Evolutionary conservation across 2,888 invertebrate species (phyloP).

Genomic region (Cheilosia soror): DNA sequence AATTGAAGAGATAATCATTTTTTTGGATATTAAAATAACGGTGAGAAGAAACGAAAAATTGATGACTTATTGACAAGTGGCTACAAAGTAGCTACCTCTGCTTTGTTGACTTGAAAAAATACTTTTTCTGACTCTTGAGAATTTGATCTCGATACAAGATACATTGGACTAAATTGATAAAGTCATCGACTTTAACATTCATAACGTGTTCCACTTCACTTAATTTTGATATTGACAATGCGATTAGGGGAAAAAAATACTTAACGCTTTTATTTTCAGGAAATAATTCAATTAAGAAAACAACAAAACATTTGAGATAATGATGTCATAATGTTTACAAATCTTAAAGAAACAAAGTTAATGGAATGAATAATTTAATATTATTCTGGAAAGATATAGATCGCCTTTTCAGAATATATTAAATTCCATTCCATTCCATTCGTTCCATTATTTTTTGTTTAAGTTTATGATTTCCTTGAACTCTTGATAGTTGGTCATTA

Average conservation of each 20-base stretch:
- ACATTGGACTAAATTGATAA: neutral
- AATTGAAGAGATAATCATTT: neutral
- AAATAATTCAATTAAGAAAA: conserved; percentile 9
- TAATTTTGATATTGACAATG: conserved; percentile 7
- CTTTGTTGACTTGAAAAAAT: neutral
- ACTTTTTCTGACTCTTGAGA: neutral
- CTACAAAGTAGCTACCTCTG: too few relatives aligned
- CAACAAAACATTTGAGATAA: neutral
- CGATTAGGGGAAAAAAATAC: neutral
- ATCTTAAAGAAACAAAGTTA: neutral
- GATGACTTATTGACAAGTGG: too few relatives aligned
- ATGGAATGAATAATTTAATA: neutral
- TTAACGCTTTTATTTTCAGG: conserved; percentile 19
- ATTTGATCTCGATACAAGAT: neutral
- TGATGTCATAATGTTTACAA: conserved; percentile 44
- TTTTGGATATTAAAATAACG: too few relatives aligned
- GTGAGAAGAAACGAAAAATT: too few relatives aligned
- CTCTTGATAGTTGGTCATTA: neutral
- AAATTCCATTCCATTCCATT: too few relatives aligned
- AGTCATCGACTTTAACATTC: neutral
- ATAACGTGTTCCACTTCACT: conserved; percentile 10
- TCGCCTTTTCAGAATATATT: neutral
- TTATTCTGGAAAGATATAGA: too few relatives aligned
- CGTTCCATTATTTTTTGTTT: neutral
- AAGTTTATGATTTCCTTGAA: neutral